Conservation (phyloP, 2,113 vertebrate species). For the Narcine bancroftii region DNA sequence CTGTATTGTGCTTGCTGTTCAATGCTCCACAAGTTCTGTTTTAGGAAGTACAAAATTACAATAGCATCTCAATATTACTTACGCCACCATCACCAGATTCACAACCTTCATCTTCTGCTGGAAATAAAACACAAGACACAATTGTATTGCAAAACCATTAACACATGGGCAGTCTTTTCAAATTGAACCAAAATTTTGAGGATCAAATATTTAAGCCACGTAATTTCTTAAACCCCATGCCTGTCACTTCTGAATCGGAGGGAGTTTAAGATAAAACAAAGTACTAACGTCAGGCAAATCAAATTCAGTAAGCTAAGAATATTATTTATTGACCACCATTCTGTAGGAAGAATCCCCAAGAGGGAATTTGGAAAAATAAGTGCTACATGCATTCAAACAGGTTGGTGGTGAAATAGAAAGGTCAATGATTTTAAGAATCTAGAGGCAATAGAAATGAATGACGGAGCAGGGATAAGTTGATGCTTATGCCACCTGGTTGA, state of each 20-base stretch:
- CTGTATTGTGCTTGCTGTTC: too few species aligned
- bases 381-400: background rate
- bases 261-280: background rate
- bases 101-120: constrained; percentile 53
- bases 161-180: background rate
- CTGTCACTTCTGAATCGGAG: background rate
- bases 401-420: background rate
- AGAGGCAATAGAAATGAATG: background rate
- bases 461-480: background rate
- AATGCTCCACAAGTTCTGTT: background rate
- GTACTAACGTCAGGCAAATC: background rate
- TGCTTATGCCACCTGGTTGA: too few species aligned
- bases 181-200: background rate
- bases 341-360: background rate
- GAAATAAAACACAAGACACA: background rate
- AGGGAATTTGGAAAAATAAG: background rate
- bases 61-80: background rate
- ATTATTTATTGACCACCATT: background rate
- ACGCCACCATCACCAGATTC: constrained; percentile 51
- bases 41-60: background rate
- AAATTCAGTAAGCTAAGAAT: background rate
- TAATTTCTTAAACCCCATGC: background rate
- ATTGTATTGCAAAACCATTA: background rate
- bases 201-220: too few species aligned
- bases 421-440: background rate